Percentiles rank a stretch among this genome's conserved stretches.
phyloP scores from a whole-genome alignment of 2,113 vertebrate species.

The Scartelaos histophorus region DNA sequence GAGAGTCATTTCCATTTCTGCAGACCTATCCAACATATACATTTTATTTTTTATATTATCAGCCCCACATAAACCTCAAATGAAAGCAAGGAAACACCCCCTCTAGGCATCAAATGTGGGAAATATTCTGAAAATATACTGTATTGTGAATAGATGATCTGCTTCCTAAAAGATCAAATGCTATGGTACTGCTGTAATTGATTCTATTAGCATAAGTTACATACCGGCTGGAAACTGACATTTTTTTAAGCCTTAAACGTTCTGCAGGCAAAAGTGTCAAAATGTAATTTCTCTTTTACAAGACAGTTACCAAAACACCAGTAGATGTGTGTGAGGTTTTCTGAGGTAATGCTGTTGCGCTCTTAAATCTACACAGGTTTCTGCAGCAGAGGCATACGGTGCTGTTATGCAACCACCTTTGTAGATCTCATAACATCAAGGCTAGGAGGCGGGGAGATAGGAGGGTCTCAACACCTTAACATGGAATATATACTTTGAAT shows the following conservation, averaged over 20 bases:
- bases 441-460: neutral
- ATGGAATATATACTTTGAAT: constrained; percentile 31
- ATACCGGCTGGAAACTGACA: too few relatives aligned
- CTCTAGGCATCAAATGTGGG: too few relatives aligned
- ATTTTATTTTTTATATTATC: too few relatives aligned
- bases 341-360: constrained; percentile 38
- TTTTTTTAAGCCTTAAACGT: neutral
- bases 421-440: constrained; percentile 25
- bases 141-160: too few relatives aligned
- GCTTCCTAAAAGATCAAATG: neutral
- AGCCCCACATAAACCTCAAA: too few relatives aligned
- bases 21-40: too few relatives aligned
- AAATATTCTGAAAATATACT: too few relatives aligned
- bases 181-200: too few relatives aligned
- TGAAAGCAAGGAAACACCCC: too few relatives aligned
- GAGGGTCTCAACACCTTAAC: constrained; percentile 32
- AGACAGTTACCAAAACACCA: neutral
- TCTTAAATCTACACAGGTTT: constrained; percentile 17
- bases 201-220: neutral
- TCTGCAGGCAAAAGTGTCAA: neutral
- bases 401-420: constrained; percentile 23
- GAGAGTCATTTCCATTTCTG: too few relatives aligned
- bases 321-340: constrained; percentile 16
- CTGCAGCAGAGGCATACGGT: constrained; percentile 13
- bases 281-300: neutral